Conservation (phyloP, 2,888 invertebrate genomes). For the Penaeus monodon region DNA sequence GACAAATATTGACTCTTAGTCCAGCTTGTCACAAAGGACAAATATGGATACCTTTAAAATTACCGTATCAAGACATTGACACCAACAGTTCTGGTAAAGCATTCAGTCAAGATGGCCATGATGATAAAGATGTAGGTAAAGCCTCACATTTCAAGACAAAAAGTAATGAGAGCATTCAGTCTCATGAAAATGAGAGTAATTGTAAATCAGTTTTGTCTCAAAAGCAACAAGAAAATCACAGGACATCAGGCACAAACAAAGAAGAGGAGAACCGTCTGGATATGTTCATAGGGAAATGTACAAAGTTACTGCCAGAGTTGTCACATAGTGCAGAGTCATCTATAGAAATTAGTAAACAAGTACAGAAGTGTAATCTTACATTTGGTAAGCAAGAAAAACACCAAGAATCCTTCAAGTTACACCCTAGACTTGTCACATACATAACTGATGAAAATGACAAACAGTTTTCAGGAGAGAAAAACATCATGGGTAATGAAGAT, state of each 20-base stretch:
- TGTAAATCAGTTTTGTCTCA: background rate
- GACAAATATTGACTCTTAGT: constrained; percentile 28
- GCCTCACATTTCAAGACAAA: background rate
- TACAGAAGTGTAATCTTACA: too few species aligned
- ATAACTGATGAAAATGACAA: too few species aligned
- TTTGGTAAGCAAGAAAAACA: too few species aligned
- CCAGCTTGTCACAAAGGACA: constrained; percentile 36
- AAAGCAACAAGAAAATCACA: background rate
- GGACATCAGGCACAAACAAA: background rate
- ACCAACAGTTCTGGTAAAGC: background rate
- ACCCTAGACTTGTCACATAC: too few species aligned
- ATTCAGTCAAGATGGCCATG: background rate
- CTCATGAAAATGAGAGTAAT: background rate
- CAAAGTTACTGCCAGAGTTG: too few species aligned
- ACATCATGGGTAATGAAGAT: too few species aligned
- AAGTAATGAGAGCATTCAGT: background rate
- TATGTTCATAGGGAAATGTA: too few species aligned
- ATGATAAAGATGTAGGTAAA: background rate
- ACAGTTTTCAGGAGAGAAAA: too few species aligned
- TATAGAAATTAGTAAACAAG: too few species aligned
- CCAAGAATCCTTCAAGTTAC: too few species aligned
- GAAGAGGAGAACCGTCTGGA: background rate
- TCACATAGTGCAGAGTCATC: too few species aligned
- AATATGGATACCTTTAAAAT: constrained; percentile 37
- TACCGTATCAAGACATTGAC: background rate